phyloP scores from a whole-genome alignment of 1,140 invertebrate genomes.

The Drosophila setifemur region DNA sequence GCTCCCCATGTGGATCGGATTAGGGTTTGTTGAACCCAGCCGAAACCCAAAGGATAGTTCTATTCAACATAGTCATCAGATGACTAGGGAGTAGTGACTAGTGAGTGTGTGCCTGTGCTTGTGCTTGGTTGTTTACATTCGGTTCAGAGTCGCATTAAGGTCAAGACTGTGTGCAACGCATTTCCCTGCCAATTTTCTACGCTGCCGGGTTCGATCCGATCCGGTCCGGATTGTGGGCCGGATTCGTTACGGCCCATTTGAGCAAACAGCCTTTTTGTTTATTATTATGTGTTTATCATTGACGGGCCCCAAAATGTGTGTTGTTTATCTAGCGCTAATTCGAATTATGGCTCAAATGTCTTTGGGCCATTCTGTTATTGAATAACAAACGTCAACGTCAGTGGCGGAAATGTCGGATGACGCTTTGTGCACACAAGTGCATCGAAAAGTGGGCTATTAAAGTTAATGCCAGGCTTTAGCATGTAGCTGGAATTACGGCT shows the following conservation, averaged over 20 bases:
- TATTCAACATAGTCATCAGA: slow-evolving; percentile 5
- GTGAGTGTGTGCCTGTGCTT: too few relatives aligned
- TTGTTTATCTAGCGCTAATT: slow-evolving; percentile 43
- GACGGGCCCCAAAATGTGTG: not conserved
- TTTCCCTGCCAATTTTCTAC: slow-evolving; percentile 20
- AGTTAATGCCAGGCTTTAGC: slow-evolving; percentile 17
- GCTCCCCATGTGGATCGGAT: not conserved
- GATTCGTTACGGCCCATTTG: slow-evolving; percentile 30
- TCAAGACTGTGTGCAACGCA: slow-evolving; percentile 11
- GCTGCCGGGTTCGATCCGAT: slow-evolving; percentile 27
- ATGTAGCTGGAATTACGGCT: slow-evolving; percentile 12
- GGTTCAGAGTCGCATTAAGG: slow-evolving; percentile 19
- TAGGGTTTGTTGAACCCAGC: slow-evolving; percentile 50
- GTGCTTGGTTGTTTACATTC: slow-evolving; percentile 24
- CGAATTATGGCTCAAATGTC: slow-evolving; percentile 32
- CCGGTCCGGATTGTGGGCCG: not conserved
- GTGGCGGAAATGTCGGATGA: too few relatives aligned
- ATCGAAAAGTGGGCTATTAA: slow-evolving; percentile 15
- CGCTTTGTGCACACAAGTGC: too few relatives aligned
- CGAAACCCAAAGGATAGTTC: slow-evolving; percentile 3
- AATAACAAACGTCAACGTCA: not conserved
- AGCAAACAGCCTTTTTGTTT: slow-evolving; percentile 14
- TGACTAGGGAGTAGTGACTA: too few relatives aligned
- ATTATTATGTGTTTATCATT: slow-evolving; percentile 25
- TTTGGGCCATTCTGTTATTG: not conserved